Percentiles rank a stretch among this genome's conserved stretches.
phyloP scores from a whole-genome alignment of 2,113 vertebrate genomes.

The Callionymus lyra region DNA sequence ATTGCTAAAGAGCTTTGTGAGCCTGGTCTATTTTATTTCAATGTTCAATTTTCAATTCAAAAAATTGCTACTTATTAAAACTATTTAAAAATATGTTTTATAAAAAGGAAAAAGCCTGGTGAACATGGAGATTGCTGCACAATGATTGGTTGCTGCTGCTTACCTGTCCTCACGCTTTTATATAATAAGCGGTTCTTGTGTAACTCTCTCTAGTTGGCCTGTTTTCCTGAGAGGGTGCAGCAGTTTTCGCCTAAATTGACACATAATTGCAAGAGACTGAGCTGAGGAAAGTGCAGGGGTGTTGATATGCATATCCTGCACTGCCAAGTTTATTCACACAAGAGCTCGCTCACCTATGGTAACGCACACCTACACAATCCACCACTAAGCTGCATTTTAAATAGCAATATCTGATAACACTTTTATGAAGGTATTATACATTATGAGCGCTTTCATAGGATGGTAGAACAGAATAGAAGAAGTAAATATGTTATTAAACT shows the following conservation, averaged over 20 bases:
- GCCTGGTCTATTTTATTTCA: too few relatives aligned
- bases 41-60: too few relatives aligned
- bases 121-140: background rate
- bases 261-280: background rate
- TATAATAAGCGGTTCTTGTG: conserved; percentile 4
- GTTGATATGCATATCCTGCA: conserved; percentile 7
- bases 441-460: too few relatives aligned
- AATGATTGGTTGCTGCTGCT: conserved; percentile 11
- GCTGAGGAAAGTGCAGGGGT: conserved; percentile 4
- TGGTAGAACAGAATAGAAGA: too few relatives aligned
- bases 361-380: conserved; percentile 41
- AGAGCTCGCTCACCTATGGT: conserved; percentile 34
- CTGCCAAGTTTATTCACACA: conserved; percentile 25
- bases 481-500: too few relatives aligned
- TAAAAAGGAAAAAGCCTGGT: too few relatives aligned
- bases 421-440: too few relatives aligned
- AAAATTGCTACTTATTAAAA: too few relatives aligned
- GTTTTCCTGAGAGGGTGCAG: background rate
- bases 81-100: too few relatives aligned
- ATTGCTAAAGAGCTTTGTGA: too few relatives aligned
- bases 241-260: background rate
- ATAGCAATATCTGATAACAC: too few relatives aligned
- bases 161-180: conserved; percentile 3
- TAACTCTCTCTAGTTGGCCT: background rate
- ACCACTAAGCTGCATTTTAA: conserved; percentile 3